Evolutionary conservation across 2,888 invertebrate genomes (phyloP), one percentile per base, ranked within the genome.

Genomic region (Trissolcus japonicus): DNA sequence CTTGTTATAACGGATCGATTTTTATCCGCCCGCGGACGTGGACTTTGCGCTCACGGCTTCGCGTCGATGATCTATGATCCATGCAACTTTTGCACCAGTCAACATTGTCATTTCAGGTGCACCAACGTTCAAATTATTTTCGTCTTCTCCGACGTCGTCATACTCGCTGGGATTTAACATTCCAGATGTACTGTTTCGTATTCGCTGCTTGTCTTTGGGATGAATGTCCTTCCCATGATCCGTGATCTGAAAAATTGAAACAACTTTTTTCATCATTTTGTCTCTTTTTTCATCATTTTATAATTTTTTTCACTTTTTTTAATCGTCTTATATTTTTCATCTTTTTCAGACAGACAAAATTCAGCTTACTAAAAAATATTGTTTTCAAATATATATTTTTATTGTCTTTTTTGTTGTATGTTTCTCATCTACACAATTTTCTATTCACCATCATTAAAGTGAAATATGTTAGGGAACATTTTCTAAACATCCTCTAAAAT

Each of bases 191-290:
- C 35, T 6, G 46, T 14, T 46, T 16, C 14, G 16, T 16, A 46
- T 46, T 46, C 16, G 16, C n/a, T 16, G 14, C n/a, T 6, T 16
- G 46, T 46, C 46, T 46, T 16, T 16, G 7, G 4, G 16, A 46
- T 46, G 46, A 46, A 46, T 16, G 46, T 46, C 46, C 46, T 35
- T 35, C 35, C n/a, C 46, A 16, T 16, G 16, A 46, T 1, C 16
- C 46, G 46, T 46, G 16, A 46, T 46, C 46, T 46, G 46, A 46
- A 46, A 46, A 6, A 14, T 46, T 46, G n/a, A 46, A 3, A 46
- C 16, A n/a, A 46, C 14, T n/a, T 14, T 46, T n/a, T 35, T 35
- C 19, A 35, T 35, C 11, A 35, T 7, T 29, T 29, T 7, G 29
- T 29, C 29, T 7, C 19, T 19, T 19, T 19, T 2, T 19, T 19